Conservation (phyloP, 2,797 vertebrate species). For the Danio jaintianensis region DNA sequence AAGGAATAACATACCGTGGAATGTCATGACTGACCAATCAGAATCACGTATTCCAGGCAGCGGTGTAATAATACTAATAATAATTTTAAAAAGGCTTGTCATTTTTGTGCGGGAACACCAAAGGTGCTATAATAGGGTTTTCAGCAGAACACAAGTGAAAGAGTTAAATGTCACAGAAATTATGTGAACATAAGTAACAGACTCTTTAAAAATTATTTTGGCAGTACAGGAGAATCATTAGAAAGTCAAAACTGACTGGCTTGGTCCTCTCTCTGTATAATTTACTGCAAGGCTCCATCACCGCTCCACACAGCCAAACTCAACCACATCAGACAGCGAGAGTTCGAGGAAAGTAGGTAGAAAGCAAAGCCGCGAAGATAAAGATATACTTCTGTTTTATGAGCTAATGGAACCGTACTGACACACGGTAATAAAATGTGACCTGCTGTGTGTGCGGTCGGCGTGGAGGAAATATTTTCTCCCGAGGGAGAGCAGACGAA, state of each 20-base stretch:
- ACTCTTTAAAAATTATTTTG: not conserved
- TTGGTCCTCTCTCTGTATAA: not conserved
- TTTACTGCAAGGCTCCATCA: not conserved
- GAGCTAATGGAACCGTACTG: slow-evolving; percentile 48
- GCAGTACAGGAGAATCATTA: not conserved
- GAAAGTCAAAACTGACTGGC: not conserved
- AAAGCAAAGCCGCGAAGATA: slow-evolving; percentile 25
- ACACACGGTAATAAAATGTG: slow-evolving; percentile 41
- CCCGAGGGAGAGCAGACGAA: slow-evolving; percentile 22
- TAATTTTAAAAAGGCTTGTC: no score
- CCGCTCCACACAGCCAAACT: not conserved
- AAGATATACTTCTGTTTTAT: slow-evolving; percentile 45
- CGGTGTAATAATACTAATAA: no score
- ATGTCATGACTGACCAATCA: no score
- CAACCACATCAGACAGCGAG: not conserved
- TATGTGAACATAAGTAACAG: not conserved
- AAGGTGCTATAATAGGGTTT: no score
- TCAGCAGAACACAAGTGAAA: no score
- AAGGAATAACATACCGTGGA: no score
- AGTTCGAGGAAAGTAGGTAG: not conserved
- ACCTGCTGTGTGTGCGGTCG: slow-evolving; percentile 41
- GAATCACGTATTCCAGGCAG: no score
- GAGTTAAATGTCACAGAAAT: not conserved
- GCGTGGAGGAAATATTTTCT: slow-evolving; percentile 48
- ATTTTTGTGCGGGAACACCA: no score